Evolutionary conservation across 2,113 vertebrate genomes (phyloP), one percentile per base, ranked within the genome.

Genomic region (Corvus hawaiiensis): DNA sequence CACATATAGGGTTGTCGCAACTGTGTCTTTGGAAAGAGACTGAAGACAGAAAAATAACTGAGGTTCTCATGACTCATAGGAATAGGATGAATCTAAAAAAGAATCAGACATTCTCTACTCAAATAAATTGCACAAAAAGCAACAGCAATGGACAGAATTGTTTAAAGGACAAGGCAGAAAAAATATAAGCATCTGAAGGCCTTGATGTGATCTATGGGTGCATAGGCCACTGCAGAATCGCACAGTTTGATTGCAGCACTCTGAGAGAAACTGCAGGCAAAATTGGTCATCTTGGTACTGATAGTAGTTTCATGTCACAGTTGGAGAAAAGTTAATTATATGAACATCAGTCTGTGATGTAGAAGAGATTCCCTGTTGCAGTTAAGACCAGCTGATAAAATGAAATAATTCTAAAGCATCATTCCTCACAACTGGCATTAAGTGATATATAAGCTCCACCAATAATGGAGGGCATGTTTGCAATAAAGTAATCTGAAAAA

Each of bases 181-280:
- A 51, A 35, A 11, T 23, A 61, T 0, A 41, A 22, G 16, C 9
- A 82, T 26, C 13, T 72, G 30, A 86, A 63, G 18, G 11, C 26
- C 16, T 66, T 3, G 1, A 15, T 0, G 0, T 52, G 23, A 15
- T 43, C 16, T 19, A 7, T 35, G n/a, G 21, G 7, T 88, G 6
- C 2, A 37, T 21, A 62, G 16, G 14, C 9, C 32, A 26, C 26
- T 48, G 20, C 11, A 55, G 9, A 21, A 13, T 39, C 35, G 23
- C 11, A 21, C 13, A 16, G 6, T n/a, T 79, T 63, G 16, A 64
- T 37, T 67, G 49, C n/a, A 68, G 22, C 11, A 13, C 5, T 55
- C 7, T 30, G 20, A 52, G 13, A 9, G 15, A 75, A 92, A 26
- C 11, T 63, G 12, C 21, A 56, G 71, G 10, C 7, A 68, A 64